These are phyloP conservation scores for Glandiceps talaboti DNA, from an alignment of 53 echinoderm and acorn worm species.

Conservation along the genomic window DNA sequence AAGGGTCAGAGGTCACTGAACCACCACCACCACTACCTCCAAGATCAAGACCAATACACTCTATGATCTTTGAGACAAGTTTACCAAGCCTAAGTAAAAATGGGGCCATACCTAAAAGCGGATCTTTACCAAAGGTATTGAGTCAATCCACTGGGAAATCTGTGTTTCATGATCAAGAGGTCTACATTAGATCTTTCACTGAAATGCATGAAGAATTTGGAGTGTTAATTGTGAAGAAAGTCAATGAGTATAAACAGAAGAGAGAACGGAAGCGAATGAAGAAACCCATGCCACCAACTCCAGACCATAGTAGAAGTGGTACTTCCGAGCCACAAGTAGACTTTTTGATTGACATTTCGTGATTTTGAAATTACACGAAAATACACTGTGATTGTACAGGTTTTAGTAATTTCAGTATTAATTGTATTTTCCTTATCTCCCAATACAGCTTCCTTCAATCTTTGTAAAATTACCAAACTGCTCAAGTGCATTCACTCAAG, in stretches of 20 bases:
- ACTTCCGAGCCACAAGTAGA: too few species aligned
- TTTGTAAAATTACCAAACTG: too few species aligned
- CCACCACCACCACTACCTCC: neutral
- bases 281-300: neutral
- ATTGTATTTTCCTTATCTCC: too few species aligned
- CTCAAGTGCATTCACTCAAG: too few species aligned
- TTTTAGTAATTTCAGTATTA: too few species aligned
- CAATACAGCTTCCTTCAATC: too few species aligned
- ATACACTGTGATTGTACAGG: too few species aligned
- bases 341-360: too few species aligned
- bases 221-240: conserved; percentile 73
- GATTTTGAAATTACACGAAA: too few species aligned
- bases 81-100: neutral
- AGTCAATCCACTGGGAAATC: conserved; percentile 33
- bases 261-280: conserved; percentile 1
- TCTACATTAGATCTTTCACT: conserved; percentile 44
- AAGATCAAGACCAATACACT: neutral
- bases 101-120: neutral
- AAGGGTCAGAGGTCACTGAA: neutral
- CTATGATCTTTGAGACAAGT: neutral
- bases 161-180: conserved; percentile 62
- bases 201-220: conserved; percentile 98
- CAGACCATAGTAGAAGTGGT: too few species aligned
- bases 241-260: conserved; percentile 65
- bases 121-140: neutral